Percentiles rank a stretch among this genome's conserved stretches.
Evolutionary conservation across 2,888 invertebrate species (phyloP).

Genomic region (Apamea epomidion): DNA sequence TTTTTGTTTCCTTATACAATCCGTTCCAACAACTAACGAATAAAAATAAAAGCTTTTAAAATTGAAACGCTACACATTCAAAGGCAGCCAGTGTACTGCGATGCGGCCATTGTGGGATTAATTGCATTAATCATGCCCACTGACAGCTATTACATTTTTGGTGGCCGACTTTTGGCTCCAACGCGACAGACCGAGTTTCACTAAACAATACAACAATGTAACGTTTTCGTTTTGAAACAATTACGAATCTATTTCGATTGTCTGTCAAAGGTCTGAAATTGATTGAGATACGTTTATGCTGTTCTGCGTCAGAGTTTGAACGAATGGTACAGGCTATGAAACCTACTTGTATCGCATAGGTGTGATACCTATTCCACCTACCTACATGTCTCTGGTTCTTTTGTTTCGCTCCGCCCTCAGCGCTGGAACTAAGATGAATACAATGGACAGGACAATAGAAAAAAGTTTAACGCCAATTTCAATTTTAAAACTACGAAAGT

Average conservation of each 20-base stretch:
- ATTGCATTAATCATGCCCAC: slow-evolving; percentile 89
- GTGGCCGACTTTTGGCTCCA: slow-evolving; percentile 88
- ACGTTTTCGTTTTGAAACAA: slow-evolving; percentile 75
- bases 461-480: not conserved
- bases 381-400: not conserved
- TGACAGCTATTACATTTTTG: slow-evolving; percentile 91
- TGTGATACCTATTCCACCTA: not conserved
- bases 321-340: not conserved
- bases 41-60: slow-evolving; percentile 59
- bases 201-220: slow-evolving; percentile 82
- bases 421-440: not conserved
- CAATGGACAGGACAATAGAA: not conserved
- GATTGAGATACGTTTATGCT: slow-evolving; percentile 58
- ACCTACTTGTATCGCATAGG: not conserved
- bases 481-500: not conserved
- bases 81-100: slow-evolving; percentile 80
- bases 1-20: slow-evolving; percentile 6
- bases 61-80: slow-evolving; percentile 53
- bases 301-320: not conserved
- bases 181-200: slow-evolving; percentile 81
- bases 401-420: not conserved
- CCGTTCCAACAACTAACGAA: slow-evolving; percentile 19
- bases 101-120: slow-evolving; percentile 88
- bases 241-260: slow-evolving; percentile 70
- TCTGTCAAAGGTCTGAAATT: slow-evolving; percentile 68